A percentile compares a stretch with the other conserved stretches of the same genome.
phyloP scores from a whole-genome alignment of 2,888 invertebrate species.

The Limnephilus rhombicus region DNA sequence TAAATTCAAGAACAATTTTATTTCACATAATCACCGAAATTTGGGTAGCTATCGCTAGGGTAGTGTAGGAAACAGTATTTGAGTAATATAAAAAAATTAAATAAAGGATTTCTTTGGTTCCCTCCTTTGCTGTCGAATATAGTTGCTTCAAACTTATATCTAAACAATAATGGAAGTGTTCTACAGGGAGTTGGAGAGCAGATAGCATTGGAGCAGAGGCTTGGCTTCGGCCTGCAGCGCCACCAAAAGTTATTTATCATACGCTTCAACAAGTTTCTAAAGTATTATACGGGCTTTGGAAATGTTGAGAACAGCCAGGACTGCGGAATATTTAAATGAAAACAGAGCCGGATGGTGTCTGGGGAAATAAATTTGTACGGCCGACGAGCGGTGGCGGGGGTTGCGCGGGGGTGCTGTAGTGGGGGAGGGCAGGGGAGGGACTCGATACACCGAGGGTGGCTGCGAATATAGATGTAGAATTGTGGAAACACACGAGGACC shows the following conservation, averaged over 20 bases:
- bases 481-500: not conserved
- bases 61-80: too few species aligned
- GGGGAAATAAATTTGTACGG: slow-evolving; percentile 64
- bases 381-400: slow-evolving; percentile 48
- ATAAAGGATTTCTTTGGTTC: not conserved
- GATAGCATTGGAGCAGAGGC: not conserved
- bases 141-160: slow-evolving; percentile 7
- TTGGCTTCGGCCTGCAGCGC: not conserved
- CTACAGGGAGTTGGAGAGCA: slow-evolving; percentile 7
- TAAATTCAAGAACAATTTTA: too few species aligned
- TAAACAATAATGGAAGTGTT: slow-evolving; percentile 29
- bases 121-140: not conserved
- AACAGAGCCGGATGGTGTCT: slow-evolving; percentile 63
- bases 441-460: slow-evolving; percentile 7
- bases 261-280: slow-evolving; percentile 34
- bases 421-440: slow-evolving; percentile 3
- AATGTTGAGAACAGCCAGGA: slow-evolving; percentile 50
- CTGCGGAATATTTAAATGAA: slow-evolving; percentile 65
- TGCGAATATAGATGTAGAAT: not conserved
- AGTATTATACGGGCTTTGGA: slow-evolving; percentile 33
- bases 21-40: too few species aligned
- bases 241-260: slow-evolving; percentile 37
- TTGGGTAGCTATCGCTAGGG: too few species aligned
- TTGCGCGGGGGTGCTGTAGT: slow-evolving; percentile 19
- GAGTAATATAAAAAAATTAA: not conserved